Base-by-base conservation (phyloP, 2,888 invertebrate species). In the Drosophila paranaensis region DNA sequence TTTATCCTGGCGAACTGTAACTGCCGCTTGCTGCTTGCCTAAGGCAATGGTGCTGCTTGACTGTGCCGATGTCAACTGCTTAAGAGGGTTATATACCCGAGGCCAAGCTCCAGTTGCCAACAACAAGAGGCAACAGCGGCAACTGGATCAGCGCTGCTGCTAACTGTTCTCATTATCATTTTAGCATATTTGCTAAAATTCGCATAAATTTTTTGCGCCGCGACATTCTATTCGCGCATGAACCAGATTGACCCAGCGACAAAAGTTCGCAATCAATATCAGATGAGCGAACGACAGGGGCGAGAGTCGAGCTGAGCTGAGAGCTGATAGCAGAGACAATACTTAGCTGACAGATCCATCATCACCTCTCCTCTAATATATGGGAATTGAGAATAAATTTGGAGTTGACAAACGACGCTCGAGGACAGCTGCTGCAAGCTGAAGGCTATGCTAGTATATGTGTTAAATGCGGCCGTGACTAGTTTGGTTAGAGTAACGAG, bases 101-200 rank as follows among this genome's bases (percentile, higher is more conserved):
- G 10, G 61, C 60, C 20, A 61, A 74, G 72, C 71, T 71, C 71
- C 68, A 72, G 62, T 74, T 77, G 58, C 37, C 72, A 71, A 64
- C 71, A 60, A 60, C 61, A 61, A 66, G 61, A 43, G 62, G 63
- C 43, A 66, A 66, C 66, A 69, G 61, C 69, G 56, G 54, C 63
- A 61, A 66, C 66, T 55, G 71, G 57, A 48, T 60, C 50, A 74
- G 25, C 63, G 46, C 57, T 45, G 51, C 43, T 60, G 55, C 63
- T 60, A 68, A 78, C 60, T 68, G 64, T 75, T 69, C 83, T 88
- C 83, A 88, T 84, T 83, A 88, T 71, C 88, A 82, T 85, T 80
- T 87, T 75, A 50, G 77, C 70, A 68, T 74, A 76, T 82, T 81
- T 73, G 75, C 88, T 74, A 72, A 69, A 62, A 68, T 74, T 67